phyloP scores from a whole-genome alignment of 35 echinoderm and acorn worm genomes.

The Strongylocentrotus purpuratus region DNA sequence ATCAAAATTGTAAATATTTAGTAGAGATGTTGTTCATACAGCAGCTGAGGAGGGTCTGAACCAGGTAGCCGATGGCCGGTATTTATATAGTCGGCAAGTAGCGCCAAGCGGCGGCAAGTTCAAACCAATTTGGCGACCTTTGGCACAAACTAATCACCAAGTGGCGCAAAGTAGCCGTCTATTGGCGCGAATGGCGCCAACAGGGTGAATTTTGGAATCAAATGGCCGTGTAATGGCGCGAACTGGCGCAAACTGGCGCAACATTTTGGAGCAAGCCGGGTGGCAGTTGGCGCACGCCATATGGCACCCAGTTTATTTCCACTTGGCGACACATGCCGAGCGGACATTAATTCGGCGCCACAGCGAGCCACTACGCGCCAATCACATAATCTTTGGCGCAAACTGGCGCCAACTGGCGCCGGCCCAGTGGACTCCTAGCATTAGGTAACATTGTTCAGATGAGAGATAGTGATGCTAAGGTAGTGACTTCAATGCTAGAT shows the following conservation, averaged over 20 bases:
- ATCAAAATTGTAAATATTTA: conserved; percentile 53
- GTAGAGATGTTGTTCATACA: conserved; percentile 42
- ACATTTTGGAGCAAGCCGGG: too few relatives aligned
- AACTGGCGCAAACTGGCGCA: conserved; percentile 15
- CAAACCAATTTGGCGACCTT: conserved; percentile 19
- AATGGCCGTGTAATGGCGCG: conserved; percentile 25
- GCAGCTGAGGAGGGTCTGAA: conserved; percentile 23
- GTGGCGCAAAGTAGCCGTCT: conserved; percentile 24
- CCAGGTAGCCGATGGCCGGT: not conserved
- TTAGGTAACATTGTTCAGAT: too few relatives aligned
- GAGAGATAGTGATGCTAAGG: too few relatives aligned
- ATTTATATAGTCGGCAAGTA: conserved; percentile 37
- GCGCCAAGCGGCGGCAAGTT: conserved; percentile 22
- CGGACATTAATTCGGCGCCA: conserved; percentile 54
- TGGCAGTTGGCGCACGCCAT: too few relatives aligned
- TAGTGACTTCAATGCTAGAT: too few relatives aligned
- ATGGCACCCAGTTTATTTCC: too few relatives aligned
- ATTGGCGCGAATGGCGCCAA: not conserved
- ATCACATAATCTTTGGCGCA: conserved; percentile 51
- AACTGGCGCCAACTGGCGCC: conserved; percentile 47
- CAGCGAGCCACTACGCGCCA: conserved; percentile 54
- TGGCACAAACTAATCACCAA: conserved; percentile 33
- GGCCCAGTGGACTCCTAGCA: conserved; percentile 53
- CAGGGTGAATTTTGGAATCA: conserved; percentile 8
- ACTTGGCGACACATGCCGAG: too few relatives aligned